Evolutionary conservation across 2,113 vertebrate genomes (phyloP).

Genomic region (Pterocles burchelli): DNA sequence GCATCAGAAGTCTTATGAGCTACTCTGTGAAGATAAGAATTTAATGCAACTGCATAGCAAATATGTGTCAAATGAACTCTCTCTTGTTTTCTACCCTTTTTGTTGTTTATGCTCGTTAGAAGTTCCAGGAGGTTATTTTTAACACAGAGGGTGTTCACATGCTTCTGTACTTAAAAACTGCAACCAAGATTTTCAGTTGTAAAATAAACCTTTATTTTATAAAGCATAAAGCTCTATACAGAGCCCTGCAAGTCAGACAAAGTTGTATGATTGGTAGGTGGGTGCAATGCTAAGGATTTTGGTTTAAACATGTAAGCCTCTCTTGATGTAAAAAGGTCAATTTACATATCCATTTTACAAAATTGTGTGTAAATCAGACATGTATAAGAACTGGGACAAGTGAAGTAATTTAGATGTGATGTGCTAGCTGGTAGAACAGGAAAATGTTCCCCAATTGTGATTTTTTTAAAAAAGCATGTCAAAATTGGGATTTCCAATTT

Average conservation of each 20-base stretch:
- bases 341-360: background rate
- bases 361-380: background rate
- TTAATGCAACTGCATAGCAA: background rate
- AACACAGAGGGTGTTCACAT: background rate
- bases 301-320: background rate
- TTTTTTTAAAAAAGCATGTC: background rate
- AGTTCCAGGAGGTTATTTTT: background rate
- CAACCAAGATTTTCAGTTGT: background rate
- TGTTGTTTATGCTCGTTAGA: background rate
- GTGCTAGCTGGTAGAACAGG: background rate
- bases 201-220: background rate
- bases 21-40: background rate
- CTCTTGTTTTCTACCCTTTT: background rate
- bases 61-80: background rate
- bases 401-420: background rate
- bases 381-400: background rate
- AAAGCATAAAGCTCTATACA: background rate
- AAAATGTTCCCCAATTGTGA: background rate
- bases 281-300: background rate
- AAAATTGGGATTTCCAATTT: background rate
- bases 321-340: background rate
- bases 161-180: background rate
- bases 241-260: background rate
- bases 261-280: background rate
- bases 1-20: background rate